Evolutionary conservation across 2,113 vertebrate species (phyloP), one percentile per base, ranked within the genome.

Genomic region (Sapayoa aenigma): DNA sequence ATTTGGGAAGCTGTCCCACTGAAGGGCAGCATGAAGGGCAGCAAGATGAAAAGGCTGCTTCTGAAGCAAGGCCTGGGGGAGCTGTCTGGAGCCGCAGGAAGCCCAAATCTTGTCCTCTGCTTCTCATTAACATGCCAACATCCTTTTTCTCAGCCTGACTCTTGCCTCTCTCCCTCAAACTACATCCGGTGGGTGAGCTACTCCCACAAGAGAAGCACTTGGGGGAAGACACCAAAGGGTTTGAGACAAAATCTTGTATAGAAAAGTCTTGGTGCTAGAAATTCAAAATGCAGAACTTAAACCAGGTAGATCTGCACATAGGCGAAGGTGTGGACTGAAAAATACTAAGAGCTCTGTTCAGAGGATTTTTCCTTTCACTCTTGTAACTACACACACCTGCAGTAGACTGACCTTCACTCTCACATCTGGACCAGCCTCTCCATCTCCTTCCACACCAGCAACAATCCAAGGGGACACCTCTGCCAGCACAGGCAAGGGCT

Each of bases 1-100:
- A 96, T 97, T 97, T 97, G 97, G 97, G 94, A 96, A 97, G 94
- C 82, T 76, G 93, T 79, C 78, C 84, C 84, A 42, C 84, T 94
- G 94, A 93, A 96, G 96, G 93, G 78, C 94, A 96, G 41, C 53
- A 33, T 96, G 86, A 97, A 97, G 96, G 97, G 86, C 96, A 95
- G 87, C 0, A 1, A 82, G 75, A 96, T 79, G 84, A 89, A 88
- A 71, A 37, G 60, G 79, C 60, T 76, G 75, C 73, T 77, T 11
- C 65, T 50, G 44, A 65, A 78, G 71, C 37, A 68, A 87, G 84
- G 74, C 71, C 58, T 71, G 22, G 47, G 23, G 33, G 53, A 89
- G 63, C 59, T 50, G 47, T 60, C 69, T 49, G 56, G 49, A 89
- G 87, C 31, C 47, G 42, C 63, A 59, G 56, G 41, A 84, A 67